Percentiles rank a stretch among this genome's conserved stretches.
Conservation (phyloP, 2,797 vertebrate genomes). For the Pangasius larnaudii region DNA sequence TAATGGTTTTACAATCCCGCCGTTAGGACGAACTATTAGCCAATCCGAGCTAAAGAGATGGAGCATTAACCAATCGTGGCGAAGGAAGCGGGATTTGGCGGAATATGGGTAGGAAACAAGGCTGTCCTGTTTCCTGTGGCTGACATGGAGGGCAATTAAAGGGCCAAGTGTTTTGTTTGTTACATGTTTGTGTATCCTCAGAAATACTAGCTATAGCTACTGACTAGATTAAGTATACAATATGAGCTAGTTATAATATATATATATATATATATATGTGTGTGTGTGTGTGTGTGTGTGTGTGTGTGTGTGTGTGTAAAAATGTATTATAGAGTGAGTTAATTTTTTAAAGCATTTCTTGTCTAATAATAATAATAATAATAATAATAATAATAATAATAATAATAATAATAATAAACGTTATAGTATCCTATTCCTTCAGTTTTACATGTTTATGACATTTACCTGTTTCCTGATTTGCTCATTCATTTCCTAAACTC, state of each 20-base stretch:
- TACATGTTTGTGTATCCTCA: not conserved
- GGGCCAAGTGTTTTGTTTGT: slow-evolving; percentile 19
- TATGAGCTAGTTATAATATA: not conserved
- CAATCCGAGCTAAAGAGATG: not conserved
- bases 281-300: no score
- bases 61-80: not conserved
- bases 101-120: slow-evolving; percentile 19
- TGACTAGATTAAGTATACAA: not conserved
- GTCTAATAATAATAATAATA: not conserved
- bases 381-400: not conserved
- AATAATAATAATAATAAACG: not conserved
- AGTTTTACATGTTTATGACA: not conserved
- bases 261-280: no score
- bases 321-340: not conserved
- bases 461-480: not conserved
- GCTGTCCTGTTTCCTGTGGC: not conserved
- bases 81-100: not conserved
- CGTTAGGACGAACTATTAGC: not conserved
- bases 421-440: not conserved
- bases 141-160: slow-evolving; percentile 15
- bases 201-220: not conserved
- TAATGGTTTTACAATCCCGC: not conserved
- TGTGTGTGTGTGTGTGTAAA: no score
- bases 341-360: not conserved
- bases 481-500: not conserved